Conservation (phyloP, 2,888 invertebrate species). For the Agriopis leucophaearia region DNA sequence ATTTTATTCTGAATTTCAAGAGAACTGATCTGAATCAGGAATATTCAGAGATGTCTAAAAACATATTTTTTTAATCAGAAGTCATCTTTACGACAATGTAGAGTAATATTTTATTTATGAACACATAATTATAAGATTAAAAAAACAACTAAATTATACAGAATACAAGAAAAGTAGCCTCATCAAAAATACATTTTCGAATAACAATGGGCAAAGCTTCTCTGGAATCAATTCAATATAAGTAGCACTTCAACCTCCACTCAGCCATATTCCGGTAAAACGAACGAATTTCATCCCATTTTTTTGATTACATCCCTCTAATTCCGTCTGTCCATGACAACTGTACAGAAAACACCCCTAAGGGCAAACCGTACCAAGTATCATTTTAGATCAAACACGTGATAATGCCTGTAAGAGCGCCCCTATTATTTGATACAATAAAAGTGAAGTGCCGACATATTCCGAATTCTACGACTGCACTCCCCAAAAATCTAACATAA, state of each 20-base stretch:
- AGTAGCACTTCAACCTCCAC: conserved; percentile 30
- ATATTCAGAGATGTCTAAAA: too few relatives aligned
- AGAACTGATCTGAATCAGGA: background rate
- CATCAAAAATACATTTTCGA: conserved; percentile 15
- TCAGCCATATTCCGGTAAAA: conserved; percentile 28
- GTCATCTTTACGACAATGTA: too few relatives aligned
- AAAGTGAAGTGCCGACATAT: conserved; percentile 86
- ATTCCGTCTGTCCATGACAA: conserved; percentile 51
- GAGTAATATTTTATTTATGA: too few relatives aligned
- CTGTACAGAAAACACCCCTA: conserved; percentile 64
- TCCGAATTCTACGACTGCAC: conserved; percentile 81
- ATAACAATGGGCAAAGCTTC: conserved; percentile 13
- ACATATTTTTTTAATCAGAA: too few relatives aligned
- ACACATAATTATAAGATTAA: too few relatives aligned
- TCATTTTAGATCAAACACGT: conserved; percentile 87
- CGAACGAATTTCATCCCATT: conserved; percentile 37
- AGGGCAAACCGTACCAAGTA: conserved; percentile 74
- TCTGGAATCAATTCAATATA: conserved; percentile 31
- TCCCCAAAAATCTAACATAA: conserved; percentile 62
- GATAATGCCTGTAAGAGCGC: conserved; percentile 85
- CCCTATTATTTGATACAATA: conserved; percentile 87
- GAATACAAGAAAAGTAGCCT: background rate
- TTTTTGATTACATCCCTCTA: conserved; percentile 40
- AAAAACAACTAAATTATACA: background rate
- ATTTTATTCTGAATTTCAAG: background rate